phyloP scores from a whole-genome alignment of 30 jellyfish, hydroid and myxozoan genomes.

The Pseudorhiza aurosa region DNA sequence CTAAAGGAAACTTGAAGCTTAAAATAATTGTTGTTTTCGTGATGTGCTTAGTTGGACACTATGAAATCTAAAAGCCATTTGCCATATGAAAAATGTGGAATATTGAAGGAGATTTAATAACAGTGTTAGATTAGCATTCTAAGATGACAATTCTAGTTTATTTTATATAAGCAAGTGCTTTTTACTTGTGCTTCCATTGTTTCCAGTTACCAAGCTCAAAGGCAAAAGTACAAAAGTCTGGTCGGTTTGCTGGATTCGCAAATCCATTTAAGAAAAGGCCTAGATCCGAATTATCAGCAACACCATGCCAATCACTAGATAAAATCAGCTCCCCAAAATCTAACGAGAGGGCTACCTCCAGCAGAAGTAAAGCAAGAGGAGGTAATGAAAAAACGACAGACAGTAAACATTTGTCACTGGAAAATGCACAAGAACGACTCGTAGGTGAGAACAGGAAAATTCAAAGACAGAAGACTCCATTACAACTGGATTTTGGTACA shows the following conservation, averaged over 20 bases:
- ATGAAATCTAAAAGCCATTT: too few species aligned
- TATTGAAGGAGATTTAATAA: too few species aligned
- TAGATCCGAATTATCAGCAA: slow-evolving; percentile 5
- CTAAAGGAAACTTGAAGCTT: too few species aligned
- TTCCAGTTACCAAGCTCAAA: slow-evolving; percentile 9
- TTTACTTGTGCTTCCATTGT: slow-evolving; percentile 8
- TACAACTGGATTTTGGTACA: not conserved
- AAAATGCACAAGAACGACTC: slow-evolving; percentile 34
- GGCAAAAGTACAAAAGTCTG: slow-evolving; percentile 17
- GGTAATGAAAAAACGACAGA: not conserved
- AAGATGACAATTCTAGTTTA: too few species aligned
- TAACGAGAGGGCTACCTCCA: not conserved
- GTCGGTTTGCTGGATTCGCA: slow-evolving; percentile 47
- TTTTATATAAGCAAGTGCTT: too few species aligned
- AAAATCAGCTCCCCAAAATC: not conserved
- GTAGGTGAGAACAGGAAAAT: slow-evolving; percentile 42
- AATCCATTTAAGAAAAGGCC: slow-evolving; percentile 51
- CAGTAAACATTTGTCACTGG: slow-evolving; percentile 43
- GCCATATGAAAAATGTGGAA: too few species aligned
- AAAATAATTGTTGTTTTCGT: too few species aligned
- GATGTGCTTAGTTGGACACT: not conserved
- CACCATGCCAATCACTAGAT: slow-evolving; percentile 8
- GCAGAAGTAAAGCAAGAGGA: not conserved
- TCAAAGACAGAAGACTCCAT: slow-evolving; percentile 28
- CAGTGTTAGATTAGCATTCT: too few species aligned